phyloP scores from a whole-genome alignment of 2,113 vertebrate species.

The Neolamprologus sp. region DNA sequence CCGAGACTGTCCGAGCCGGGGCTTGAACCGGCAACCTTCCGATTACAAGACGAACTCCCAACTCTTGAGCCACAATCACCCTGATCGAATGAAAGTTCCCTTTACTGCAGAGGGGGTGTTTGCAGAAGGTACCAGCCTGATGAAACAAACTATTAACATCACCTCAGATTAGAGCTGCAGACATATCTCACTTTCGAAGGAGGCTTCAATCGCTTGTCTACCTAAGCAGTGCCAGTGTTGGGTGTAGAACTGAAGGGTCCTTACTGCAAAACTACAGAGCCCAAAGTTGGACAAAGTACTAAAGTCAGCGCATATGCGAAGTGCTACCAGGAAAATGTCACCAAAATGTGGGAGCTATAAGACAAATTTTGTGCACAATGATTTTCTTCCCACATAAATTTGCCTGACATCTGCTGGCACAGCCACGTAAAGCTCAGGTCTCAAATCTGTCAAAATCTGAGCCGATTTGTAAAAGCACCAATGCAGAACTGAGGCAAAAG shows the following conservation, averaged over 20 bases:
- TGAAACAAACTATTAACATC: neutral
- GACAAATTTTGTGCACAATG: neutral
- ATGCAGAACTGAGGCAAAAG: neutral
- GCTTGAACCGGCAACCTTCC: too few relatives aligned
- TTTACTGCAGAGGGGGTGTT: neutral
- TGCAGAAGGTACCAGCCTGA: neutral
- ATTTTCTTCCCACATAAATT: neutral
- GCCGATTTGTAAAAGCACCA: neutral
- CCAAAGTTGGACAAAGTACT: neutral
- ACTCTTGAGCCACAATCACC: too few relatives aligned
- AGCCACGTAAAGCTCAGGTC: neutral
- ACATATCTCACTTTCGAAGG: neutral
- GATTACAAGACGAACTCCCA: too few relatives aligned
- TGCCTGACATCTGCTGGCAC: neutral
- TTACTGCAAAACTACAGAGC: neutral
- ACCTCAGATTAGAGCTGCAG: neutral
- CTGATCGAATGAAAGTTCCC: neutral
- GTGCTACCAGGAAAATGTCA: neutral
- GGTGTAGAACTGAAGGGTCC: neutral
- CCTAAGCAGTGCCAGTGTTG: neutral
- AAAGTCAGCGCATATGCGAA: rapidly evolving
- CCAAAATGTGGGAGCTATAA: neutral
- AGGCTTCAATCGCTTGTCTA: neutral
- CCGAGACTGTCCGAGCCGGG: too few relatives aligned
- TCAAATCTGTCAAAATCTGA: neutral